Evolutionary conservation across 2,113 vertebrate genomes (phyloP).

Genomic region (Epinephelus fuscoguttatus): DNA sequence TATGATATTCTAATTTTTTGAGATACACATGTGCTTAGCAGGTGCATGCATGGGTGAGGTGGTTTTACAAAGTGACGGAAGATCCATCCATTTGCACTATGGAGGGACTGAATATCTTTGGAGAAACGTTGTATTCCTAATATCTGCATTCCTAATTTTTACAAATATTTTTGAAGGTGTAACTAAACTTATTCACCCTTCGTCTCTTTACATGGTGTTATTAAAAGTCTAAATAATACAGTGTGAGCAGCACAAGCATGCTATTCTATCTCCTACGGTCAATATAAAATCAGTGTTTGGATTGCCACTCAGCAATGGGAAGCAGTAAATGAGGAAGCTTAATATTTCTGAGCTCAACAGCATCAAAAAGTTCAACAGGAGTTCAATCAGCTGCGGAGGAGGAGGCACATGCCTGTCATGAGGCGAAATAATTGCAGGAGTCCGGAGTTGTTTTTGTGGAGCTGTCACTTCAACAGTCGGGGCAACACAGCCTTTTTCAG

Average conservation of each 20-base stretch:
- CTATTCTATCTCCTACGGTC: not conserved
- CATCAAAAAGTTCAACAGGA: constrained; percentile 47
- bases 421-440: constrained; percentile 31
- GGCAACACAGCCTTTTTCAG: not conserved
- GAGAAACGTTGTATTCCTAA: not conserved
- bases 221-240: not conserved
- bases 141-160: not conserved
- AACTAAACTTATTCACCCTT: not conserved
- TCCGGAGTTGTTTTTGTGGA: constrained; percentile 28
- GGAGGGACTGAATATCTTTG: too few relatives aligned
- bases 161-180: not conserved
- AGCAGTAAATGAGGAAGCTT: not conserved
- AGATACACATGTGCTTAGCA: too few relatives aligned
- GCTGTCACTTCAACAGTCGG: not conserved
- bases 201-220: not conserved
- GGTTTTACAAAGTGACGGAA: not conserved
- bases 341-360: not conserved
- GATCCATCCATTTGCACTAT: too few relatives aligned
- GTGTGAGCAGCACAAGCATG: not conserved
- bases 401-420: constrained; percentile 56
- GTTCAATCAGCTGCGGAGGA: constrained; percentile 47
- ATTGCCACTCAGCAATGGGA: not conserved
- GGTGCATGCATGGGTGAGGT: not conserved
- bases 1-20: too few relatives aligned
- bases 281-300: not conserved